Percentiles rank a stretch among this genome's conserved stretches.
phyloP scores from a whole-genome alignment of 2,113 vertebrate species.

The Apus apus region DNA sequence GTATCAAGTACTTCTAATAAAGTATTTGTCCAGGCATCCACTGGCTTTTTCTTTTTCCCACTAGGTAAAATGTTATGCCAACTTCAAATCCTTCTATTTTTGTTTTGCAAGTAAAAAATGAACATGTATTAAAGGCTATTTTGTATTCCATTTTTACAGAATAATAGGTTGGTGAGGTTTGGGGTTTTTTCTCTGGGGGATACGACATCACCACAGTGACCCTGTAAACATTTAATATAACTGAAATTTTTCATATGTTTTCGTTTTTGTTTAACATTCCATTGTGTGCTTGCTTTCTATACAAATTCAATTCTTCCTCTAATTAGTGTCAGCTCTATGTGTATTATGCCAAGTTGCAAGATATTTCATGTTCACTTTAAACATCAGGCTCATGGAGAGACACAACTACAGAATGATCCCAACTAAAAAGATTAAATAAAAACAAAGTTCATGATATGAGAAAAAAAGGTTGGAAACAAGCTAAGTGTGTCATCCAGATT shows the following conservation, averaged over 20 bases:
- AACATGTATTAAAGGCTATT: not conserved
- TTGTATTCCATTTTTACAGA: not conserved
- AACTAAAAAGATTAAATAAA: not conserved
- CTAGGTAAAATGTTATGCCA: not conserved
- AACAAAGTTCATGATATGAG: not conserved
- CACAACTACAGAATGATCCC: not conserved
- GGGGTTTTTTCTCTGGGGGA: not conserved
- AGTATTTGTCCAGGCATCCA: not conserved
- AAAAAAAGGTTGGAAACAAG: not conserved
- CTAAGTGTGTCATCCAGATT: not conserved
- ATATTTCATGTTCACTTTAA: not conserved
- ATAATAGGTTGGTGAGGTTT: not conserved
- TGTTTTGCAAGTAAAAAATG: not conserved
- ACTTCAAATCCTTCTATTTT: not conserved
- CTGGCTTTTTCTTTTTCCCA: not conserved
- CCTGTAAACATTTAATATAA: not conserved
- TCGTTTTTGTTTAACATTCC: not conserved
- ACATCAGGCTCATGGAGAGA: not conserved
- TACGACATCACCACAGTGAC: not conserved
- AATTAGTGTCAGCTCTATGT: not conserved
- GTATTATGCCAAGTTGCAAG: not conserved
- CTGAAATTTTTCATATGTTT: too few relatives aligned
- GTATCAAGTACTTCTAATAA: not conserved
- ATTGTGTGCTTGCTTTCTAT: not conserved
- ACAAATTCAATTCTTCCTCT: not conserved